Evolutionary conservation across 2,888 invertebrate species (phyloP), one percentile per base, ranked within the genome.

Genomic region (Noctua pronuba): DNA sequence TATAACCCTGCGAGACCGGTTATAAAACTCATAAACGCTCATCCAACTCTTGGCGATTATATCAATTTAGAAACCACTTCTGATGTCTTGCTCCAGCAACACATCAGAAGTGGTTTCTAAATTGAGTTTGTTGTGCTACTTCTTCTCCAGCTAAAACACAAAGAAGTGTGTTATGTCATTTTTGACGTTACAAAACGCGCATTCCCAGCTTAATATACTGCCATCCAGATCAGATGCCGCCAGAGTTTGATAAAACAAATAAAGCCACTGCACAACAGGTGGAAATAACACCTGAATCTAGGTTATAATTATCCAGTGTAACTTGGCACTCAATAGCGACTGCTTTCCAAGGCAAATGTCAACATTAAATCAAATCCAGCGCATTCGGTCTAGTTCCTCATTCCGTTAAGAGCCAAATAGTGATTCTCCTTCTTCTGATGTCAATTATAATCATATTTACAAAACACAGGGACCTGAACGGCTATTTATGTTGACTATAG

Each of bases 261-360:
- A 38, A 46, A 46, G 21, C 31, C 11, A 44, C 18, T 38, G 16
- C 10, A 62, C 7, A n/a, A 52, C 83, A 44, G 28, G 28, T 55
- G 77, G 2, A 67, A 73, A 62, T 76, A 82, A 24, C 35, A 73
- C 16, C 44, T 31, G 38, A 16, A 64, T 66, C 24, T 67, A 75
- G 41, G n/a, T 60, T 67, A 83, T 62, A 6, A 77, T 62, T 83
- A 55, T 83, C 83, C 83, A 80, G 55, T 64, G 11, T 35, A n/a
- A 24, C 67, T 83, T 79, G 79, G 67, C 79, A 82, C 83, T 16
- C 11, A 2, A 52, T 62, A 24, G 28, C 67, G 3, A n/a, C 35
- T 77, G 31, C 35, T 77, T 44, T 44, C 66, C 60, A 76, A 62
- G 35, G n/a, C 52, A 77, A 79, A 82, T 79, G 77, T 46, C 83